Evolutionary conservation across 2,888 invertebrate genomes (phyloP).

Genomic region (Megaustenia siamemsis): DNA sequence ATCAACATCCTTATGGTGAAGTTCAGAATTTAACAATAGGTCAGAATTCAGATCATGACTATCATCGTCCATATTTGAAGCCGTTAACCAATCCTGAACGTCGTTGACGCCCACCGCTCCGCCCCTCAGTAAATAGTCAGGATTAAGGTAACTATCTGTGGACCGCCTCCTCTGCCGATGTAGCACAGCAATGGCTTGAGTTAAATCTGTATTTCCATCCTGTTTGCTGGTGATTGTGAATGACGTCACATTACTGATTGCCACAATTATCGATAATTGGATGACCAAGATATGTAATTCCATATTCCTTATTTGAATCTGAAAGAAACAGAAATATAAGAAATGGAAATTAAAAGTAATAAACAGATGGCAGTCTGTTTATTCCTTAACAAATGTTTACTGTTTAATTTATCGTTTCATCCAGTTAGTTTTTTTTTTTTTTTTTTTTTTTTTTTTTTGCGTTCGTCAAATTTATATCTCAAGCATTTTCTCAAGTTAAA

Average conservation of each 20-base stretch:
- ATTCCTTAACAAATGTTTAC: too few species aligned
- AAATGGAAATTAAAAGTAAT: too few species aligned
- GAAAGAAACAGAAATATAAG: neutral
- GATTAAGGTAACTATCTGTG: neutral
- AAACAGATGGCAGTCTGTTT: too few species aligned
- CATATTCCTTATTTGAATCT: neutral
- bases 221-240: constrained; percentile 53
- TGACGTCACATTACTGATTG: constrained; percentile 46
- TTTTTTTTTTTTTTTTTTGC: too few species aligned
- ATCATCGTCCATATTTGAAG: neutral
- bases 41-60: neutral
- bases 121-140: neutral
- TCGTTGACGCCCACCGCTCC: neutral
- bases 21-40: constrained; percentile 11
- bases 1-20: neutral
- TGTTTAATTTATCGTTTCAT: too few species aligned
- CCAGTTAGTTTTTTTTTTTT: too few species aligned
- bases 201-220: constrained; percentile 47
- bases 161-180: constrained; percentile 53
- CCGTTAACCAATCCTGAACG: constrained; percentile 37
- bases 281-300: neutral
- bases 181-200: constrained; percentile 55
- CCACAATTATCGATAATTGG: constrained; percentile 7
- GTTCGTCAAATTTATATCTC: too few species aligned
- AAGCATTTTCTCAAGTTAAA: too few species aligned